Evolutionary conservation across 2,113 vertebrate genomes (phyloP).

Genomic region (Calypte anna): DNA sequence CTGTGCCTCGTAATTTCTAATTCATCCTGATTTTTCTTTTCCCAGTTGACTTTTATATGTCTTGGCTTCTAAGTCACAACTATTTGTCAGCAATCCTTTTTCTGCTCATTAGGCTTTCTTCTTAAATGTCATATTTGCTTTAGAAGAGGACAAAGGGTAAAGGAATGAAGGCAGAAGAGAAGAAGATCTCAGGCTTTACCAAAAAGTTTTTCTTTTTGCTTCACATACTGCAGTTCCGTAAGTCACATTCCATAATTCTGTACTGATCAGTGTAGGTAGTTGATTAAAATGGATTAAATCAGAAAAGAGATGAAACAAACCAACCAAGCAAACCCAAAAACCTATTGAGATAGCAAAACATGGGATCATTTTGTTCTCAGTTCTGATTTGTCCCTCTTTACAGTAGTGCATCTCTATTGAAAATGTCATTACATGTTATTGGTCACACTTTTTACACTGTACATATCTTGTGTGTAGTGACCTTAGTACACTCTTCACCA

Average conservation of each 20-base stretch:
- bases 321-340: background rate
- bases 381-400: background rate
- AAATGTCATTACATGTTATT: background rate
- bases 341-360: background rate
- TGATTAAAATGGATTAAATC: background rate
- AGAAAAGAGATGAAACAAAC: background rate
- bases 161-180: background rate
- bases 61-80: background rate
- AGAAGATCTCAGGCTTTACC: background rate
- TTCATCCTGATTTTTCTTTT: background rate
- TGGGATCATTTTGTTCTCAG: background rate
- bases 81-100: background rate
- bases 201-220: background rate
- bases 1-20: background rate
- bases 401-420: background rate
- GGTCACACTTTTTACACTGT: background rate
- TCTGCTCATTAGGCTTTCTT: background rate
- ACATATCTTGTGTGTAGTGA: background rate
- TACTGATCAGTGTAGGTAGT: background rate
- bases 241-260: background rate
- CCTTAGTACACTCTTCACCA: background rate
- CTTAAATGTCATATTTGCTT: background rate
- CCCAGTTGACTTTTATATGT: rapidly evolving
- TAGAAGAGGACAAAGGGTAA: background rate
- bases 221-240: background rate